Conservation (phyloP, 2,888 invertebrate genomes). For the Spodoptera picta region DNA sequence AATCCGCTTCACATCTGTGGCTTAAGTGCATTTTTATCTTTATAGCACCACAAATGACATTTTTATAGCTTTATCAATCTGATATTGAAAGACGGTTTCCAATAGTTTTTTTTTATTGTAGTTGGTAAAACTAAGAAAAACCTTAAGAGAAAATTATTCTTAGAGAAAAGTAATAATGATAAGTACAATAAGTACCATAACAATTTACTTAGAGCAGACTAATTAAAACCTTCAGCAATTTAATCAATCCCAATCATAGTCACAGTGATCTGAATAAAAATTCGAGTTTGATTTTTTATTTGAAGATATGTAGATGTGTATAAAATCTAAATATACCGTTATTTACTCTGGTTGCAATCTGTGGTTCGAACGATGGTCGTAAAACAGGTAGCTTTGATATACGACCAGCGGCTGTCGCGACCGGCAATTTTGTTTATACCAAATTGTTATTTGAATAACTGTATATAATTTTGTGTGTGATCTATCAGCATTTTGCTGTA, state of each 20-base stretch:
- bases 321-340: slow-evolving; percentile 35
- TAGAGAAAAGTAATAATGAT: too few relatives aligned
- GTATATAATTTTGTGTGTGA: slow-evolving; percentile 1
- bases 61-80: slow-evolving; percentile 35
- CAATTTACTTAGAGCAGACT: too few relatives aligned
- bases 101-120: neutral
- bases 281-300: slow-evolving; percentile 24
- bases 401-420: slow-evolving; percentile 25
- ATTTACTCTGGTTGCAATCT: slow-evolving; percentile 61
- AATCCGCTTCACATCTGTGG: slow-evolving; percentile 35
- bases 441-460: slow-evolving; percentile 28
- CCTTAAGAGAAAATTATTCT: too few relatives aligned
- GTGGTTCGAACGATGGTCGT: slow-evolving; percentile 64
- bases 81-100: slow-evolving; percentile 14
- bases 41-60: slow-evolving; percentile 37
- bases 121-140: neutral
- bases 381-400: slow-evolving; percentile 70
- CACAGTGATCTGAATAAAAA: neutral
- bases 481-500: slow-evolving; percentile 8
- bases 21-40: slow-evolving; percentile 38
- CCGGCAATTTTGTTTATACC: slow-evolving; percentile 43
- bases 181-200: too few relatives aligned
- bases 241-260: too few relatives aligned
- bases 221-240: too few relatives aligned
- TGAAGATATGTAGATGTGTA: slow-evolving; percentile 31